Evolutionary conservation across 2,113 vertebrate species (phyloP), one percentile per base, ranked within the genome.

Genomic region (Burhinus bistriatus): DNA sequence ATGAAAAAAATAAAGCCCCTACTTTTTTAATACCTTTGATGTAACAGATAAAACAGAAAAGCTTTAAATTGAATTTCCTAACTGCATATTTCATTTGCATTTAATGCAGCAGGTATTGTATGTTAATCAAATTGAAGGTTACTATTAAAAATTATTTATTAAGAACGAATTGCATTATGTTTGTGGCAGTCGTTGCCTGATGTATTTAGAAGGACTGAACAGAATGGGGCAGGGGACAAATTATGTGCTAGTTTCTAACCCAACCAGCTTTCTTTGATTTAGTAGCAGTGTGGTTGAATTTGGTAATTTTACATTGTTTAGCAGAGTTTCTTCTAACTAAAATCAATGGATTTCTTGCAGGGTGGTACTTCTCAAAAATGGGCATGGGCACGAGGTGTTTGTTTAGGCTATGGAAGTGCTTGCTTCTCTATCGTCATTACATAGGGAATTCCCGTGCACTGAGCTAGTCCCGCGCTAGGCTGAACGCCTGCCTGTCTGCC

Each of bases 1-100:
- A 49, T n/a, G 62, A 89, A 88, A 76, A 76, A 97, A 95, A 68
- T 47, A 49, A 94, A 95, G 30, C 54, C 61, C 52, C 79, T 94
- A 49, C 64, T 91, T 86, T 95, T 89, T 83, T 69, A 20, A 29
- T 81, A 22, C 77, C 88, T 96, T 96, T 96, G 89, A 94, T 95
- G 72, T 87, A 95, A 78, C 20, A 90, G 82, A 97, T 93, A 94
- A 96, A 97, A 69, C 57, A 90, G 79, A 84, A 96, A 3, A 87
- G 65, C 78, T 96, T 97, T 94, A 91, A 89, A 94, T 89, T 96
- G 29, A 91, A 87, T 96, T 87, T 90, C 61, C 12, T 65, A 81
- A 73, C 45, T 77, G 55, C 45, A 34, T 92, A 77, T 79, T 96
- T 92, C 87, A 92, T 91, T 94, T 91, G 59, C 64, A 86, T 96